These are phyloP conservation scores for Sorex maritimensis DNA, from an alignment of 2,797 vertebrate genomes.

Conservation along the genomic window DNA sequence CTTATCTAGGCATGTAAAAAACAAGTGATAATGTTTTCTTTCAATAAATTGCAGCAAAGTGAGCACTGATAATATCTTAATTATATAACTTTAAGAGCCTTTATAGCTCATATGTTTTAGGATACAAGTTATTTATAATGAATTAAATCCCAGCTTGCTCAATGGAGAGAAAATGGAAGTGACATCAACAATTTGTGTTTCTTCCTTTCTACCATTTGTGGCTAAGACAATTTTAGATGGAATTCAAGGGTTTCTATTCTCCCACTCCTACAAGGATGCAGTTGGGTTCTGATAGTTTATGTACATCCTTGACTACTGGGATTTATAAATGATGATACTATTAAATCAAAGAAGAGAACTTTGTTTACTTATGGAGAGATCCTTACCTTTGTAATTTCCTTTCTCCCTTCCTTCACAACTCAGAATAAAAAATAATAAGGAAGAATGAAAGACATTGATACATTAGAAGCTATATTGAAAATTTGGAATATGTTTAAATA, in stretches of 20 bases:
- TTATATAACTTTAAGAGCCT: background rate
- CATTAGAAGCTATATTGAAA: background rate
- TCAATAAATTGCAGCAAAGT: conserved; percentile 14
- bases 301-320: background rate
- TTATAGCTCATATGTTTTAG: conserved; percentile 20
- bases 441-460: background rate
- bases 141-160: conserved; percentile 13
- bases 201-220: background rate
- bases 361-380: background rate
- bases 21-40: conserved; percentile 22
- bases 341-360: conserved; percentile 15
- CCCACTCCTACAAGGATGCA: background rate
- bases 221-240: background rate
- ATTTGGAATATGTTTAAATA: background rate
- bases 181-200: background rate
- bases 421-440: background rate
- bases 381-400: conserved; percentile 7
- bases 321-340: background rate
- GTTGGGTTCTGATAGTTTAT: background rate
- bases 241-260: background rate
- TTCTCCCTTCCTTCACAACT: background rate
- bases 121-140: conserved; percentile 35
- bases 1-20: background rate
- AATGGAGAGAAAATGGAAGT: conserved; percentile 62
- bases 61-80: conserved; percentile 2